Percentiles rank a stretch among this genome's conserved stretches.
phyloP scores from a whole-genome alignment of 2,797 vertebrate genomes.

The Emys orbicularis region DNA sequence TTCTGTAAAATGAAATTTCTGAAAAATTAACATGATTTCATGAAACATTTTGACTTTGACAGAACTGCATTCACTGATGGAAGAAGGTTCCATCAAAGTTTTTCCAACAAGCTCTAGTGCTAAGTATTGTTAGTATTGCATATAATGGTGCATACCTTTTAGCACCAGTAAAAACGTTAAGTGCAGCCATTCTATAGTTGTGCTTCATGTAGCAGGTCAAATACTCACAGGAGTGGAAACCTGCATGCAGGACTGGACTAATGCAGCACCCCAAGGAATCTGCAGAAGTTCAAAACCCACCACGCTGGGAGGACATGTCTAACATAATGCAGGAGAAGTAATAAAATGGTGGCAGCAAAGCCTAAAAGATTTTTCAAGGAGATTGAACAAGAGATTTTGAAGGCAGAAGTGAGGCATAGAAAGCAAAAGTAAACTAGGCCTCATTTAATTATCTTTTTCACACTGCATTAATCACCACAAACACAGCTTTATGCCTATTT shows the following conservation, averaged over 20 bases:
- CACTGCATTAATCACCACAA: constrained; percentile 82
- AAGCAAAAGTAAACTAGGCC: constrained; percentile 78
- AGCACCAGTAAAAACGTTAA: background rate
- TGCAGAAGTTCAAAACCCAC: background rate
- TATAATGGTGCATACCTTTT: background rate
- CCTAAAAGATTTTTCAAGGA: constrained; percentile 72
- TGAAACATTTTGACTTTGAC: background rate
- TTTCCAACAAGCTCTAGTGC: background rate
- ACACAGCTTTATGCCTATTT: constrained; percentile 79
- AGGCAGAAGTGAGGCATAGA: constrained; percentile 69
- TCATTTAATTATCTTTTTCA: constrained; percentile 83
- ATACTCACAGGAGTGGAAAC: background rate
- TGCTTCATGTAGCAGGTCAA: background rate
- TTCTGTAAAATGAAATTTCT: background rate
- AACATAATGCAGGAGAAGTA: background rate
- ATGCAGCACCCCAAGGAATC: rapidly evolving
- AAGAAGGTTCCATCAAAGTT: background rate
- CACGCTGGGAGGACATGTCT: background rate
- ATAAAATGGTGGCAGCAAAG: constrained; percentile 56
- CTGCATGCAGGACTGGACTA: background rate
- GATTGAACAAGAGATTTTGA: constrained; percentile 65
- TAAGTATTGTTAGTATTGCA: constrained; percentile 6
- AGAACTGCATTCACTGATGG: background rate
- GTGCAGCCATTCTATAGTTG: background rate
- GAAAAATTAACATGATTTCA: background rate